Evolutionary conservation across 2,797 vertebrate genomes (phyloP), one percentile per base, ranked within the genome.

Genomic region (Gila robusta): DNA sequence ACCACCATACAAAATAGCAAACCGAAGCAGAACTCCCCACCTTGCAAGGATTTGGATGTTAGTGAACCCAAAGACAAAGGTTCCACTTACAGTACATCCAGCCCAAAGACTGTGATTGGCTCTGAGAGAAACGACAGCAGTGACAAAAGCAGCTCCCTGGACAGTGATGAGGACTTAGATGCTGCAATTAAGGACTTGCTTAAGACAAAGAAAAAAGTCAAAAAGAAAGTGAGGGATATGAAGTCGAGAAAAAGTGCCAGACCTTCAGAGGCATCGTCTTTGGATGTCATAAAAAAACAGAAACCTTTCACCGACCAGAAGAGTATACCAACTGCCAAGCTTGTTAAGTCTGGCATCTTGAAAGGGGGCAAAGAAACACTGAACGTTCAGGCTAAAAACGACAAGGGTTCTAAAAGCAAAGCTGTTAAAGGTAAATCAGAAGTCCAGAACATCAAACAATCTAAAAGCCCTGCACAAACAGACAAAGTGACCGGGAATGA

Each of bases 141-240:
- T 52, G 98, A 98, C 87, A 98, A 99, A 91, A 99, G 98, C 94
- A 99, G 98, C 88, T 99, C 98, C 0, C 93, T 99, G 81, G 98
- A 99, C 93, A 99, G 98, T 0, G 98, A 99, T 6, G 98, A 99
- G 89, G 98, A 99, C 91, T 94, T 99, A 0, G 97, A 99, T 56
- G 96, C 95, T 0, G 98, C 98, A 16, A 99, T 98, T 88, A 99
- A 98, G 94, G 98, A 99, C 90, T 91, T 99, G 81, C 91, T 99
- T 5, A 94, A 96, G 54, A 99, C 98, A 7, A 99, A 98, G 91
- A 97, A 95, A 84, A 98, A 96, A 88, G 91, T 96, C 6, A 97
- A 96, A 93, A 98, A 94, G 92, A 96, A 96, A 87, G 87, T 91
- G 0, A 96, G 94, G 90, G 97, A 97, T 74, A 88, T 96, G 39